A percentile compares a stretch with the other conserved stretches of the same genome.
Conservation (phyloP, 1,140 invertebrate genomes). For the Hermetia illucens region DNA sequence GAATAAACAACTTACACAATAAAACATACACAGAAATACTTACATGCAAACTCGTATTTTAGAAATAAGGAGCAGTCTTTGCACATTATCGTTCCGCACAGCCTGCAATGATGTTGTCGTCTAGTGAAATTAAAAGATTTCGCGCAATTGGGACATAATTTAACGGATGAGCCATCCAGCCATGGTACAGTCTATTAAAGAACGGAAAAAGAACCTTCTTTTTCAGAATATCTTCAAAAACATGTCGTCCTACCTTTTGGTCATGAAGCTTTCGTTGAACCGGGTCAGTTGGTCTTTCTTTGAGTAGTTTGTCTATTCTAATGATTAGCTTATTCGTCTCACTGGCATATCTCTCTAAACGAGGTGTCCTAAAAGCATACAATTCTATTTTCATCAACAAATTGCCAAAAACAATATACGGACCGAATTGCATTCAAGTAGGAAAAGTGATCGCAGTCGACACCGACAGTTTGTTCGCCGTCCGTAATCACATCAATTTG, state of each 20-base stretch:
- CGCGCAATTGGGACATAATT: slow-evolving; percentile 82
- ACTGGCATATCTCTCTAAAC: slow-evolving; percentile 75
- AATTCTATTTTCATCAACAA: not conserved
- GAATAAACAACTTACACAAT: not conserved
- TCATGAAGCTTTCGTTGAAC: slow-evolving; percentile 70
- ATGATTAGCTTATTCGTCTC: slow-evolving; percentile 95
- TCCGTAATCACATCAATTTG: slow-evolving; percentile 31
- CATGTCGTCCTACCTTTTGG: slow-evolving; percentile 34
- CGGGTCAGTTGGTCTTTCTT: slow-evolving; percentile 66
- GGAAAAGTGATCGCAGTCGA: slow-evolving; percentile 50
- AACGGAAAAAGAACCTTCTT: slow-evolving; percentile 5
- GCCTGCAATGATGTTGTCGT: slow-evolving; percentile 87
- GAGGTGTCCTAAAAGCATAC: slow-evolving; percentile 35
- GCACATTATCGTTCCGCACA: slow-evolving; percentile 94
- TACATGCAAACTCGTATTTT: slow-evolving; percentile 68
- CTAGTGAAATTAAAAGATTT: slow-evolving; percentile 73
- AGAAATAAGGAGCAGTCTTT: slow-evolving; percentile 85
- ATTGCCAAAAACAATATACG: slow-evolving; percentile 14
- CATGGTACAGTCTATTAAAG: slow-evolving; percentile 67
- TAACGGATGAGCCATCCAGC: slow-evolving; percentile 82
- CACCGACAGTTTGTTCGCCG: slow-evolving; percentile 52
- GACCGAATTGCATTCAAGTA: slow-evolving; percentile 59
- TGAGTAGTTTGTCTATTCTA: slow-evolving; percentile 79
- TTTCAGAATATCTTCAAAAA: slow-evolving; percentile 1
- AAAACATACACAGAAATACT: slow-evolving; percentile 26